Percentiles rank a stretch among this genome's conserved stretches.
Conservation (phyloP, 2,797 vertebrate species). For the Neosilurus hyrtlii region DNA sequence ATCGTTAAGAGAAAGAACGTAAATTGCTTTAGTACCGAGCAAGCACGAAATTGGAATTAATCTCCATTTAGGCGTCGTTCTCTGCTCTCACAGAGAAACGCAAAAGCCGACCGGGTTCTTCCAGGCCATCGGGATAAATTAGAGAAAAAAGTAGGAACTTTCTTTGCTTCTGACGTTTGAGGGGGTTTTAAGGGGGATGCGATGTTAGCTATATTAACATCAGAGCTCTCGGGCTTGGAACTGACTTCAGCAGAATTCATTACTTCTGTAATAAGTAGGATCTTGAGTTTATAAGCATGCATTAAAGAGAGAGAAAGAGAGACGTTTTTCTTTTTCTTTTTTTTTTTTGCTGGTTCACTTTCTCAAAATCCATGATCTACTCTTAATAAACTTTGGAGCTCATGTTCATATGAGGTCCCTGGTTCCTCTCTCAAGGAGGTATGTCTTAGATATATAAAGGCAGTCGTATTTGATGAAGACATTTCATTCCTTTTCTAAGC, state of each 20-base stretch:
- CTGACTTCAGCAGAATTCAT: conserved; percentile 48
- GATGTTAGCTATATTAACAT: conserved; percentile 48
- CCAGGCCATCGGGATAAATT: conserved; percentile 97
- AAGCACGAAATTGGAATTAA: conserved; percentile 99
- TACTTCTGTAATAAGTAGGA: conserved; percentile 3
- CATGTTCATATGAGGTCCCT: neutral
- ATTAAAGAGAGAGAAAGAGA: neutral
- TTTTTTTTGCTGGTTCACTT: neutral
- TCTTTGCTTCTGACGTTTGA: conserved; percentile 66
- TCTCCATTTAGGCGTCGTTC: conserved; percentile 99
- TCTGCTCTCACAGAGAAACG: conserved; percentile 88
- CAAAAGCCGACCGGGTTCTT: conserved; percentile 92
- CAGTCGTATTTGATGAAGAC: too few relatives aligned
- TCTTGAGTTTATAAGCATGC: neutral
- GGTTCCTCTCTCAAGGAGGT: too few relatives aligned
- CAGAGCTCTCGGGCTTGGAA: conserved; percentile 49
- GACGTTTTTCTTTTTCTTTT: neutral
- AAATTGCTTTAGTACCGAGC: conserved; percentile 99
- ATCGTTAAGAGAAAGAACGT: conserved; percentile 99
- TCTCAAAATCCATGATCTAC: neutral
- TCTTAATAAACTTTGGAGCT: neutral
- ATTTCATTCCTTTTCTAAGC: too few relatives aligned
- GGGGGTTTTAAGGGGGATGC: conserved; percentile 52
- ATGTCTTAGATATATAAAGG: too few relatives aligned
- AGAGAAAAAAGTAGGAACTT: conserved; percentile 84